Evolutionary conservation across 2,113 vertebrate genomes (phyloP), one percentile per base, ranked within the genome.

Genomic region (Polypterus senegalus): DNA sequence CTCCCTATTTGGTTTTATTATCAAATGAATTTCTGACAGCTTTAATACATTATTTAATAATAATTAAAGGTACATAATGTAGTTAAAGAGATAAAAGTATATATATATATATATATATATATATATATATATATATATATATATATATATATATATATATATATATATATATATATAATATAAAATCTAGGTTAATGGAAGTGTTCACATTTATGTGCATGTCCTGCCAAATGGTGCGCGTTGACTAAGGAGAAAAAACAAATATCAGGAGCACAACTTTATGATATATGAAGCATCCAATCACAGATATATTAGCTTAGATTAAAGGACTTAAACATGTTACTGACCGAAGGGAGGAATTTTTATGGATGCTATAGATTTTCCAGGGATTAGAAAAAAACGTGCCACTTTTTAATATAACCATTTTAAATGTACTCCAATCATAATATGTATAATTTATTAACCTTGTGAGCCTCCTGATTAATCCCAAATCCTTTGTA

Each of bases 361-460:
- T 9, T 54, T 9, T 54, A 2, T 62, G 27, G 27, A 27, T 27
- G 27, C 27, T 27, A 27, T 27, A 27, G 27, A 27, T 27, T 27
- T 27, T 27, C 27, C 27, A 27, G 27, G 27, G 27, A 27, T 27
- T 52, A 59, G 46, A 63, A 58, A 66, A 43, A 61, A 71, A 77
- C 67, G 75, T 84, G 73, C 77, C 81, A 79, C 81, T 75, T 65
- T 75, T 77, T 76, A 79, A 70, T 74, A 74, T 82, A 81, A 83
- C 73, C 65, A 61, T 86, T 80, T 77, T 79, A 76, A 76, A 80
- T 89, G 82, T 88, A 81, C 76, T 81, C 70, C 78, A 76, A 4
- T 44, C 75, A 77, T 83, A 81, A 76, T 68, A 71, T 85, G 83
- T 89, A 84, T 89, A 86, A 88, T 86, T 89, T 89, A 86, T 86